Conservation (phyloP, 2,797 vertebrate species). For the Zenarchopterus dispar region DNA sequence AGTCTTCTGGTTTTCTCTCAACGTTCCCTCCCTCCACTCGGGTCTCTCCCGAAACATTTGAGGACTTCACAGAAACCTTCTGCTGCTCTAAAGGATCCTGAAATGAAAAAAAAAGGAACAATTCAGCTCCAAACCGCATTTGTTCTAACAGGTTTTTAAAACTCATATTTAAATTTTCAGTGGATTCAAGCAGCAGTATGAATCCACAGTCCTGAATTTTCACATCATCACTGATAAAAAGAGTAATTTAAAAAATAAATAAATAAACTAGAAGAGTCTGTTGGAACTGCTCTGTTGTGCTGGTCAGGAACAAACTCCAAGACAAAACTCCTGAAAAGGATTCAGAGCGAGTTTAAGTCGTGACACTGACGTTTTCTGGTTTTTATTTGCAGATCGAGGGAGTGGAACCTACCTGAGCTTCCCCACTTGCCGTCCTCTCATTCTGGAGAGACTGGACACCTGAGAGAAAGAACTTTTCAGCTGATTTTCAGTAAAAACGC, state of each 20-base stretch:
- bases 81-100: conserved; percentile 32
- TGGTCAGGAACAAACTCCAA: no score
- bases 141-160: not conserved
- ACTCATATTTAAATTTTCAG: no score
- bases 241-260: no score
- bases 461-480: conserved; percentile 13
- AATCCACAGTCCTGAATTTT: no score
- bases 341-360: no score
- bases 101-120: conserved; percentile 5
- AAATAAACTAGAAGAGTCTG: no score
- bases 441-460: conserved; percentile 40
- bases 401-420: conserved; percentile 47
- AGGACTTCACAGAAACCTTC: conserved; percentile 22
- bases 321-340: no score
- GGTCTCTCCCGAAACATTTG: conserved; percentile 18
- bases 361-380: not conserved
- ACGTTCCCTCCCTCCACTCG: conserved; percentile 11
- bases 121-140: not conserved
- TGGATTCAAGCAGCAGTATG: no score
- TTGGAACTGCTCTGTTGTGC: no score
- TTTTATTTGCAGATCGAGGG: not conserved
- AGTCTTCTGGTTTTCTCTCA: conserved; percentile 17
- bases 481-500: not conserved
- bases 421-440: conserved; percentile 22
- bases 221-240: no score